Percentiles rank a stretch among this genome's conserved stretches.
phyloP scores from a whole-genome alignment of 2,888 invertebrate species.

The Apeira syringaria region DNA sequence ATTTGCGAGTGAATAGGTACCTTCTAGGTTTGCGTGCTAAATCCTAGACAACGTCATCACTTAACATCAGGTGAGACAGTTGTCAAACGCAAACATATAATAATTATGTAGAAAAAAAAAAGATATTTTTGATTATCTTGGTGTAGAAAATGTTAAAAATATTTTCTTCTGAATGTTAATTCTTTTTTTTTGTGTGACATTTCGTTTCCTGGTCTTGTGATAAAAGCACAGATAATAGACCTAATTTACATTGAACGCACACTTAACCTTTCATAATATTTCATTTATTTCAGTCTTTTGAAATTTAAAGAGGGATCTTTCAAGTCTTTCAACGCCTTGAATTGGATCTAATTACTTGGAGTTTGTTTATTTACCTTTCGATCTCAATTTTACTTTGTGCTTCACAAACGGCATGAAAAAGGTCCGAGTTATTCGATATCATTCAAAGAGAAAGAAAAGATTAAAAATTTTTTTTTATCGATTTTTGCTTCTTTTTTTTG shows the following conservation, averaged over 20 bases:
- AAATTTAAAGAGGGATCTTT: constrained; percentile 5
- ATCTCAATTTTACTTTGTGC: constrained; percentile 9
- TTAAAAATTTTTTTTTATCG: too few species aligned
- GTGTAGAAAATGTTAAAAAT: too few species aligned
- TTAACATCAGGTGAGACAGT: too few species aligned
- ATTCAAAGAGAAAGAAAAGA: not conserved
- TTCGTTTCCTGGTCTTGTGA: constrained; percentile 5
- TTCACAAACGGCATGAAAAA: not conserved
- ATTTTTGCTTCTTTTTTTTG: too few species aligned
- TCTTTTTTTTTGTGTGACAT: not conserved
- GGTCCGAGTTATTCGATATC: constrained; percentile 9
- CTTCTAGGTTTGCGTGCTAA: too few species aligned
- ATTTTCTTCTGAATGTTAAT: too few species aligned
- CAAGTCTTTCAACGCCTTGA: constrained; percentile 9
- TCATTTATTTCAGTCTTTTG: constrained; percentile 12
- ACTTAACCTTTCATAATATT: constrained; percentile 12
- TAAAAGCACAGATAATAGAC: constrained; percentile 8
- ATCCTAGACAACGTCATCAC: too few species aligned
- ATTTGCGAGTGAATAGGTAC: too few species aligned
- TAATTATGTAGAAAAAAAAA: too few species aligned
- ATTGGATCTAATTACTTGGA: constrained; percentile 18
- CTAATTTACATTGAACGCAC: constrained; percentile 12
- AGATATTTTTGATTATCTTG: too few species aligned
- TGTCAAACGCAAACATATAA: too few species aligned
- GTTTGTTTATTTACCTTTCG: constrained; percentile 14